Evolutionary conservation across 2,888 invertebrate genomes (phyloP).

Genomic region (Oxystoma pomonae): DNA sequence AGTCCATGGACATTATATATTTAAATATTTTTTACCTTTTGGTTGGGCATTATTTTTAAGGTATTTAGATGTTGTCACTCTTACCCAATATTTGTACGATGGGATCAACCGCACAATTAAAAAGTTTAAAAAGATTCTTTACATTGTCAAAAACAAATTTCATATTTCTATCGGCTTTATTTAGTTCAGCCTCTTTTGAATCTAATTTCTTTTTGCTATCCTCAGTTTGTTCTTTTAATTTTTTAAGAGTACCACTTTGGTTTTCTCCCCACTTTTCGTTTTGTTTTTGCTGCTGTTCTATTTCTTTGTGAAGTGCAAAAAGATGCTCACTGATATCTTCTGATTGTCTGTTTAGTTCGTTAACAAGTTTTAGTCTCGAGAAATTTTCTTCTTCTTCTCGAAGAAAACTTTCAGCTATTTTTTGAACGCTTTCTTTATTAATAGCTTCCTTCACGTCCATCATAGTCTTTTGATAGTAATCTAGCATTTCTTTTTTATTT

Average conservation of each 20-base stretch:
- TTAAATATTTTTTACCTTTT: too few species aligned
- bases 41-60: too few species aligned
- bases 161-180: conserved; percentile 38
- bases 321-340: conserved; percentile 69
- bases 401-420: conserved; percentile 69
- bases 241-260: conserved; percentile 58
- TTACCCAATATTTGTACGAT: conserved; percentile 63
- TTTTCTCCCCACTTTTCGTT: conserved; percentile 55
- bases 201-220: conserved; percentile 10
- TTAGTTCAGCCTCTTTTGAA: conserved; percentile 28
- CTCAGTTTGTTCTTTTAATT: conserved; percentile 46
- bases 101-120: conserved; percentile 70
- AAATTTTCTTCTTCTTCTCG: conserved; percentile 88
- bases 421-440: conserved; percentile 16
- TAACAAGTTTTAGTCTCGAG: conserved; percentile 85
- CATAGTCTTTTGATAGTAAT: conserved; percentile 30
- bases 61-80: conserved; percentile 4
- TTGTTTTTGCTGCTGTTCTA: conserved; percentile 59
- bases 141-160: conserved; percentile 50
- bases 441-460: conserved; percentile 29
- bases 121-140: conserved; percentile 55
- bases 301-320: conserved; percentile 57
- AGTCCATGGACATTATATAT: too few species aligned
- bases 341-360: conserved; percentile 80
- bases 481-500: conserved; percentile 57